Base-by-base conservation (phyloP, 2,797 vertebrate genomes). In the Neosilurus hyrtlii region DNA sequence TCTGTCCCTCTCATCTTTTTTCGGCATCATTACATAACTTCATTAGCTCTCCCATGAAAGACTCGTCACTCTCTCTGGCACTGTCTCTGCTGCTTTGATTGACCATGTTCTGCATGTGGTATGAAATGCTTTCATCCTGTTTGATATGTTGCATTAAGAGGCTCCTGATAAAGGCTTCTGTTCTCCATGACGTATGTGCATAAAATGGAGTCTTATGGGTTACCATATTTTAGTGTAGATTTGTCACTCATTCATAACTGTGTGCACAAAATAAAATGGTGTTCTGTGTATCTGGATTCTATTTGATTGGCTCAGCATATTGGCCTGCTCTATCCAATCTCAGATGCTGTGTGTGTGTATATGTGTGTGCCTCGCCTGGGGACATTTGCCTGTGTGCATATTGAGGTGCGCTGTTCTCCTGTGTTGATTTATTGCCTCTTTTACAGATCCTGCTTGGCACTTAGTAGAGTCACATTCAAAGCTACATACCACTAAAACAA, bases 401-500 rank as follows among this genome's bases (percentile, higher is more conserved):
- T 86, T 89, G 82, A 91, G 91, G 83, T 78, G 86, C 86, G 85
- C 91, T 82, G 87, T 79, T 90, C 91, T 91, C 90, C 91, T 91
- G 91, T 91, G 89, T 92, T 94, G 94, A 95, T 95, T 95, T 95
- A 95, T 95, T 93, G 93, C 93, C 90, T 89, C 79, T 86, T 86
- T 87, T 89, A 87, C 87, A 88, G 85, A 85, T 83, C 84, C 76
- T 88, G 86, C 92, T 89, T 94, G 92, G 89, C 91, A 93, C 94
- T 94, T 92, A 90, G 85, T 86, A 81, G 85, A 89, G 86, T 82
- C 87, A 88, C 87, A 89, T 88, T 89, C 86, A 89, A 86, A 90
- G 90, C 91, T 88, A 89, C 86, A 85, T 86, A 30, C 49, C 82
- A 80, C 89, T 83, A 83, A 82, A 92, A 87, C 85, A 78, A 86